These are phyloP conservation scores for Ceuthmochares aereus DNA, from an alignment of 2,113 vertebrate species.

Conservation along the genomic window DNA sequence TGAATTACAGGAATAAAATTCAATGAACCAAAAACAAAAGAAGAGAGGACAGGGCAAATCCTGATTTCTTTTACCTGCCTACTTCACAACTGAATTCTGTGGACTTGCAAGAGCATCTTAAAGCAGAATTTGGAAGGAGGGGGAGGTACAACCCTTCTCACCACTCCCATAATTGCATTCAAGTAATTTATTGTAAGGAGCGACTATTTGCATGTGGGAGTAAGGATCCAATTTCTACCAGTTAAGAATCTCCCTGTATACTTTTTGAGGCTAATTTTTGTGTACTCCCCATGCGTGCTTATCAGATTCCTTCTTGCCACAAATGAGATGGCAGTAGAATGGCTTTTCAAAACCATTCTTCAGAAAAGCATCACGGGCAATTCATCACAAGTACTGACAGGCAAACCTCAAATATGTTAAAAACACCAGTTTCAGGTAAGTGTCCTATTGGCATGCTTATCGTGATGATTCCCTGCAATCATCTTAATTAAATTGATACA, in stretches of 20 bases:
- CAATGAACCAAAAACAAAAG: slow-evolving; percentile 56
- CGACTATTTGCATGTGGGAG: neutral
- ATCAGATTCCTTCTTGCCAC: neutral
- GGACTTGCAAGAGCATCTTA: neutral
- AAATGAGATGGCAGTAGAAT: neutral
- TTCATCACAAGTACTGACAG: neutral
- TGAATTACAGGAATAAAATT: slow-evolving; percentile 64
- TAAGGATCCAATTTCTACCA: neutral
- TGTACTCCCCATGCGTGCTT: neutral
- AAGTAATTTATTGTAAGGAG: neutral
- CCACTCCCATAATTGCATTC: neutral
- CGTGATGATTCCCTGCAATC: neutral
- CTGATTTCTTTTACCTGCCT: neutral
- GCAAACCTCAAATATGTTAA: neutral
- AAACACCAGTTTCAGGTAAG: neutral
- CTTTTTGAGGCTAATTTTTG: neutral
- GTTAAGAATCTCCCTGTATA: neutral
- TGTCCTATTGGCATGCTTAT: neutral
- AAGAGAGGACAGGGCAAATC: neutral
- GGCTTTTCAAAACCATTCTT: neutral
- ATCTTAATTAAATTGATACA: neutral
- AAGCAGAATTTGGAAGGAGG: neutral
- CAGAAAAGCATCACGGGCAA: neutral
- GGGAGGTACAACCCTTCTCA: neutral
- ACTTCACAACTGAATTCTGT: neutral